Evolutionary conservation across 2,888 invertebrate species (phyloP), one percentile per base, ranked within the genome.

Genomic region (Synergus japonicus): DNA sequence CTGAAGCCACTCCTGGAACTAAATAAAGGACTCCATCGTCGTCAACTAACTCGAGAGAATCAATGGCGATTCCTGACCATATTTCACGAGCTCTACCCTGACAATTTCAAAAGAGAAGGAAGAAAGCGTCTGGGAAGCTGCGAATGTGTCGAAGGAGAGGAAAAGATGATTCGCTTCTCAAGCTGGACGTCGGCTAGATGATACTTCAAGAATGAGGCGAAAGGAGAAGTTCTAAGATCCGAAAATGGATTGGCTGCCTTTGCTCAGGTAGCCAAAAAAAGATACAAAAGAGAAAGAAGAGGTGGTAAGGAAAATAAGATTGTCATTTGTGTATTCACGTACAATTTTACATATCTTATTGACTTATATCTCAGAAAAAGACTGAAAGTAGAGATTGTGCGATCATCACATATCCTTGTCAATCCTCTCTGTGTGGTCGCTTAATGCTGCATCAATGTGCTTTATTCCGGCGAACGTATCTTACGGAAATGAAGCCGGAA

Each of bases 221-320:
- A 73, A 73, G 9, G 41, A 29, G 73, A 5, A 37, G 41, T 41
- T 49, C 58, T 73, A 73, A 73, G 37, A 73, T 58, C 73, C 73
- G n/a, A 73, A 73, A 58, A 73, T 73, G 73, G 73, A 73, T 73
- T 73, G 73, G 73, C 54, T 73, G 73, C 73, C 73, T 73, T 37
- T 73, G 54, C 37, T 54, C n/a, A 73, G 73, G 73, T 73, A 73
- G 54, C 73, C 73, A 73, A 73, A 73, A 73, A 37, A 2, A 37
- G n/a, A 54, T 37, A 49, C 29, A 49, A 37, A 37, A 54, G 12
- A 37, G n/a, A 10, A 54, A 8, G n/a, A 73, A 58, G 41, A 4
- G n/a, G 54, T 29, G 54, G 12, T n/a, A n/a, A 37, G n/a, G 7
- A 12, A 63, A 29, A 63, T 29, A 29, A 63, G 18, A 10, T 63